Evolutionary conservation across 2,113 vertebrate species (phyloP), one percentile per base, ranked within the genome.

Genomic region (Stomatorhinus ivindoensis): DNA sequence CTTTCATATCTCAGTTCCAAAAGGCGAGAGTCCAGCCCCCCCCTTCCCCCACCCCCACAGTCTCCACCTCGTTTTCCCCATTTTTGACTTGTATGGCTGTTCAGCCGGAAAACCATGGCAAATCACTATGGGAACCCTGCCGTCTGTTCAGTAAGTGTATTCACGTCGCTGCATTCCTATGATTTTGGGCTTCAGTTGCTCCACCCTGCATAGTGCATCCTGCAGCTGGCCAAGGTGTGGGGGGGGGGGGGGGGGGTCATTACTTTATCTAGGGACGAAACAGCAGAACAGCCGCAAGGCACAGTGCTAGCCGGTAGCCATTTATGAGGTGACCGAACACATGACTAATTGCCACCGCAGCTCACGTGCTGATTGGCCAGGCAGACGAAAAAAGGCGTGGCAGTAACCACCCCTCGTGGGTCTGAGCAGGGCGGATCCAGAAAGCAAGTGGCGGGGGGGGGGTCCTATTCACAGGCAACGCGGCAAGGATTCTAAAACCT

Each of bases 401-500:
- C 80, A 73, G 83, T 61, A 76, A 44, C 19, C 86, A 76, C 44
- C 90, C 50, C n/a, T 21, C 92, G 47, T 91, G 89, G 87, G 89
- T 92, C 90, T 69, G 39, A 88, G 53, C 91, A 91, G 88, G 90
- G 90, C 90, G 92, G 1, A 92, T 94, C 93, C 92, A 93, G 89
- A 90, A 89, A 90, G 69, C 31, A 76, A 50, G 88, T 48, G 92
- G 93, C 91, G 91, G 91, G 87, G 91, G 91, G 87, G 91, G 88
- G 61, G 19, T 90, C 42, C 46, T 86, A 91, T 69, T 88, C 87
- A 35, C n/a, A 51, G 11, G 50, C 85, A 87, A 90, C 92, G 94
- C 92, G 88, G 92, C 94, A 93, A 93, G 69, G 93, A 94, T 85
- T 91, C 89, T 27, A 91, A 92, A 93, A 92, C 92, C 90, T 94